phyloP scores from a whole-genome alignment of 2,888 invertebrate genomes.

The Cordilura impudica region DNA sequence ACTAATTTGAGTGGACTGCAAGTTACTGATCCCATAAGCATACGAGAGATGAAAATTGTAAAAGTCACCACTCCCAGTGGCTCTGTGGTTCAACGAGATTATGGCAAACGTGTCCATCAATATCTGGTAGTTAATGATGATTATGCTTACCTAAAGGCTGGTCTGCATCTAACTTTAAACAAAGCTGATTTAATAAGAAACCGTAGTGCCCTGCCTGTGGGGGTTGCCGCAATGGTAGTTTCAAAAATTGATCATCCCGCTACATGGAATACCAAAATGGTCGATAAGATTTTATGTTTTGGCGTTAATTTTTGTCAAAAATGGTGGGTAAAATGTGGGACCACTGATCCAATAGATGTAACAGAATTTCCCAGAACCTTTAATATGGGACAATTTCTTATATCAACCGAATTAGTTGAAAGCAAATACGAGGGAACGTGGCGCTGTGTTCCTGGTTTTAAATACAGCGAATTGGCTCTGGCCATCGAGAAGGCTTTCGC shows the following conservation, averaged over 20 bases:
- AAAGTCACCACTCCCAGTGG: conserved; percentile 70
- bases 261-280: conserved; percentile 72
- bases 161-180: conserved; percentile 71
- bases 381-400: conserved; percentile 72
- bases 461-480: conserved; percentile 68
- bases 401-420: conserved; percentile 65
- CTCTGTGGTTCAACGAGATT: conserved; percentile 66
- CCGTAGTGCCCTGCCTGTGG: conserved; percentile 73
- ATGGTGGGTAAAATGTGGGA: conserved; percentile 71
- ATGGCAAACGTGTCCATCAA: conserved; percentile 69
- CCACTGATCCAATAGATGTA: conserved; percentile 67
- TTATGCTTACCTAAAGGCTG: conserved; percentile 71
- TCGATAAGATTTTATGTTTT: conserved; percentile 73
- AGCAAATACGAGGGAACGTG: conserved; percentile 70
- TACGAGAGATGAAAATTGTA: conserved; percentile 71
- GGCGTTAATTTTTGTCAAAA: conserved; percentile 72
- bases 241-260: conserved; percentile 75
- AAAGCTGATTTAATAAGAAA: conserved; percentile 69
- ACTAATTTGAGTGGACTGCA: conserved; percentile 68
- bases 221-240: conserved; percentile 70
- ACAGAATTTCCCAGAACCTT: conserved; percentile 71
- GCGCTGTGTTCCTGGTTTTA: conserved; percentile 73
- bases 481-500: conserved; percentile 67
- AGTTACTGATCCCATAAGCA: conserved; percentile 63
- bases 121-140: conserved; percentile 71